Base-by-base conservation (phyloP, 2,113 vertebrate species). In the Lamprotornis superbus region DNA sequence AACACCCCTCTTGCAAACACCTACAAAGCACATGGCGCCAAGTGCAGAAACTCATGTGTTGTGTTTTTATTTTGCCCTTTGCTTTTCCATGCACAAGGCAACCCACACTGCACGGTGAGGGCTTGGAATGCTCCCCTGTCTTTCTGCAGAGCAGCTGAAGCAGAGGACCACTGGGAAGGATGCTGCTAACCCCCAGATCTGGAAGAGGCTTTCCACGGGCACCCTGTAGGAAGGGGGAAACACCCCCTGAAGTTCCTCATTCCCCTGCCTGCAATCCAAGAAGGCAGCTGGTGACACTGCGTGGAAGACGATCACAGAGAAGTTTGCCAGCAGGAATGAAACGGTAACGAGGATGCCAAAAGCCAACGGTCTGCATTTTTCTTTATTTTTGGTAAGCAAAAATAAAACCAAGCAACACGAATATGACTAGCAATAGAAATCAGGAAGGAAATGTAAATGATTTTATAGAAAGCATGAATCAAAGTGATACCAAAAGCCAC, bases 401-500 rank as follows among this genome's bases (percentile, higher is more conserved):
- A 91, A 78, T 63, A 67, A 75, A 87, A 53, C 31, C 8, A 69
- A 74, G 68, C 42, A 89, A 67, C 12, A 82, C 4, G 13, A 90
- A 35, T 8, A 3, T 23, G 55, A 83, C 24, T 47, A 83, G 63
- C 27, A 59, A 50, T 6, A 65, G 35, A 83, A 95, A 82, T 37
- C 19, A 10, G 70, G 86, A 76, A 83, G 23, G 21, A 55, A 73
- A 76, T 9, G 12, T 10, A 91, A 82, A 35, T 17, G 2, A 61
- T 59, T 94, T 73, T 55, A 50, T 31, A 84, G 71, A 75, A 91
- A 68, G 46, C 1, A 0, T 28, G 56, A 95, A 69, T 39, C 6
- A 11, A 73, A 57, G 68, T 76, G 49, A 76, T 60, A 71, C 20
- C 77, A 92, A 73, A 79, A 91, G 78, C 57, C 91, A 94, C 94